Evolutionary conservation across 1,140 invertebrate genomes (phyloP).

Genomic region (Drosophila kohkoa): DNA sequence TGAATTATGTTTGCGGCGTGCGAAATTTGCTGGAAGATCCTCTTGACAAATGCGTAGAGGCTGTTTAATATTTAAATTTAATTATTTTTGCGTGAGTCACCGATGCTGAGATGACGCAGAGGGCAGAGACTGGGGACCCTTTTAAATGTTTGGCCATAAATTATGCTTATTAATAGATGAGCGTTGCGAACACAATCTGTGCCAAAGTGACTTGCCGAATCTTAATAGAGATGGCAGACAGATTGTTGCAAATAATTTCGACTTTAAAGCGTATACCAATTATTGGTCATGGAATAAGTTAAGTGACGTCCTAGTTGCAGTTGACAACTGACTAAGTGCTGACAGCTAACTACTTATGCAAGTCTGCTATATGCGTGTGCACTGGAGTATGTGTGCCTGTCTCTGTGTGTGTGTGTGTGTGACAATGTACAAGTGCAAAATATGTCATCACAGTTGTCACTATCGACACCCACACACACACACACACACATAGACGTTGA

Average conservation of each 20-base stretch:
- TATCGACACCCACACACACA: conserved; percentile 66
- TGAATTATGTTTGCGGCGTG: conserved; percentile 71
- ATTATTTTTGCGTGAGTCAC: conserved; percentile 70
- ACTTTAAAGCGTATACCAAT: conserved; percentile 65
- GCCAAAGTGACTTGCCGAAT: not conserved
- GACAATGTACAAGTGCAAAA: conserved; percentile 75
- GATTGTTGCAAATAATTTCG: conserved; percentile 40
- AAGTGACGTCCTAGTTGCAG: conserved; percentile 34
- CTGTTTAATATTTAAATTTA: conserved; percentile 83
- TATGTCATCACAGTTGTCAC: conserved; percentile 82
- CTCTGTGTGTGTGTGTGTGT: conserved; percentile 43
- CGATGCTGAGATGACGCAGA: conserved; percentile 9
- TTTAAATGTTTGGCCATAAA: conserved; percentile 71
- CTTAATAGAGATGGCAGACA: conserved; percentile 41
- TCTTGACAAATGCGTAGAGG: conserved; percentile 75
- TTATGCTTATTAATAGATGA: conserved; percentile 74
- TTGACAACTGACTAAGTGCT: conserved; percentile 65
- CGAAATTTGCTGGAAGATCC: conserved; percentile 45
- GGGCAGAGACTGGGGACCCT: not conserved
- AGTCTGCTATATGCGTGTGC: conserved; percentile 17
- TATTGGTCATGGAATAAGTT: conserved; percentile 59
- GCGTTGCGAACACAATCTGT: conserved; percentile 30
- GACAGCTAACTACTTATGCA: conserved; percentile 65
- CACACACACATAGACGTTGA: conserved; percentile 14
- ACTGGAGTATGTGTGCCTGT: not conserved